Conservation (phyloP, 2,797 vertebrate genomes). For the Lithobates pipiens region DNA sequence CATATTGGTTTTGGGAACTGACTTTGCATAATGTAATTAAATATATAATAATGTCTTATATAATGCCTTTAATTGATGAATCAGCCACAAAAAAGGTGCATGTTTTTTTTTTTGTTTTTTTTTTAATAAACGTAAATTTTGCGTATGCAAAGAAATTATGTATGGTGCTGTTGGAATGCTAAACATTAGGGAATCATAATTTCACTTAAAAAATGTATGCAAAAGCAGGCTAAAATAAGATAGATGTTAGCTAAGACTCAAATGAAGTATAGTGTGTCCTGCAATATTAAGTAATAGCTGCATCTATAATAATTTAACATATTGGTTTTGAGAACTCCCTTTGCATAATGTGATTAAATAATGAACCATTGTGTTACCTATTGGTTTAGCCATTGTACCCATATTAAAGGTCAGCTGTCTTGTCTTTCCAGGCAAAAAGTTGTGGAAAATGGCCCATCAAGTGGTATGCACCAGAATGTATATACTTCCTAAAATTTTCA, state of each 20-base stretch:
- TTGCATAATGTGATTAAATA: not conserved
- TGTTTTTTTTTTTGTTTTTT: too few species aligned
- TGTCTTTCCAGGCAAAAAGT: conserved; percentile 82
- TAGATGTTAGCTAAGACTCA: too few species aligned
- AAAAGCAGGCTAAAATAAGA: too few species aligned
- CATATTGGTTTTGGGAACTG: not conserved
- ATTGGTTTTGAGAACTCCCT: too few species aligned
- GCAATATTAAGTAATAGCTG: not conserved
- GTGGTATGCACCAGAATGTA: conserved; percentile 97
- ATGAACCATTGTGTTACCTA: not conserved
- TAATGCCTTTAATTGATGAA: too few species aligned
- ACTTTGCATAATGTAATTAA: not conserved
- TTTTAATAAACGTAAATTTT: too few species aligned
- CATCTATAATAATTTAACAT: not conserved
- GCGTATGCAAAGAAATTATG: too few species aligned
- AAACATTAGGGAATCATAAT: too few species aligned
- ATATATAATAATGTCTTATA: too few species aligned
- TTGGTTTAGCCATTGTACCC: not conserved
- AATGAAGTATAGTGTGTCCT: not conserved
- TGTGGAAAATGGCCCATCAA: conserved; percentile 97
- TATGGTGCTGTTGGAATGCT: too few species aligned
- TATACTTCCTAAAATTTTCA: conserved; percentile 95
- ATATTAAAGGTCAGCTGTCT: not conserved
- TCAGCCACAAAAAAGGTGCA: too few species aligned
- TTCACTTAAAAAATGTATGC: too few species aligned